Evolutionary conservation across 2,888 invertebrate species (phyloP).

Genomic region (Amorpha juglandis): DNA sequence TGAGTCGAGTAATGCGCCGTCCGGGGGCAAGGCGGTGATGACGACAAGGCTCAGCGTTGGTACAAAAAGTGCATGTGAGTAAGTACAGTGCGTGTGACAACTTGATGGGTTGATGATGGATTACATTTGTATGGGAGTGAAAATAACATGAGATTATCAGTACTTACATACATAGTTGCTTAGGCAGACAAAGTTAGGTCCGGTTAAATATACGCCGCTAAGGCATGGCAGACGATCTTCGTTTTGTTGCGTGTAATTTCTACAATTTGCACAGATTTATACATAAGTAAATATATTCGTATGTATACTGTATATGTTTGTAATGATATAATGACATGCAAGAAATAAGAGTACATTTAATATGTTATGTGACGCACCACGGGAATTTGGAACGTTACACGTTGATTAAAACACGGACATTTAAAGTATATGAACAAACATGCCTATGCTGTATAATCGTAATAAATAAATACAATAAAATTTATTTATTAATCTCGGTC

Average conservation of each 20-base stretch:
- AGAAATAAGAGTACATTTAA: neutral
- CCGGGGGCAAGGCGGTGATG: conserved; percentile 35
- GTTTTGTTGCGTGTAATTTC: conserved; percentile 2
- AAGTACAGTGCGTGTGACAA: conserved; percentile 20
- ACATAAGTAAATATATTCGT: neutral
- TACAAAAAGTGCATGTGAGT: conserved; percentile 35
- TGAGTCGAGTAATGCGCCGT: conserved; percentile 47
- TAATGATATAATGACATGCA: neutral
- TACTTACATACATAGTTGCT: conserved; percentile 21
- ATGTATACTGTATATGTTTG: too few relatives aligned
- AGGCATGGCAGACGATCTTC: neutral
- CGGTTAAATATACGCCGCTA: conserved; percentile 8
- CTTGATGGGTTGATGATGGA: conserved; percentile 28
- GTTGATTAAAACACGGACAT: neutral
- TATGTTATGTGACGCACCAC: neutral
- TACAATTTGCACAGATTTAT: neutral
- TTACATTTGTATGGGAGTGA: conserved; percentile 27
- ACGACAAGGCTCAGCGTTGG: conserved; percentile 27
- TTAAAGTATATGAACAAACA: neutral
- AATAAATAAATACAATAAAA: neutral
- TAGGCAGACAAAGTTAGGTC: conserved; percentile 8
- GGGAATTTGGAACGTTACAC: neutral
- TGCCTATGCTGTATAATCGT: neutral
- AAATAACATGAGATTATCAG: conserved; percentile 25
- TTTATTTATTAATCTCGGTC: neutral